Percentiles rank a stretch among this genome's conserved stretches.
Evolutionary conservation across 2,797 vertebrate genomes (phyloP).

Genomic region (Rhodeus uyekii): DNA sequence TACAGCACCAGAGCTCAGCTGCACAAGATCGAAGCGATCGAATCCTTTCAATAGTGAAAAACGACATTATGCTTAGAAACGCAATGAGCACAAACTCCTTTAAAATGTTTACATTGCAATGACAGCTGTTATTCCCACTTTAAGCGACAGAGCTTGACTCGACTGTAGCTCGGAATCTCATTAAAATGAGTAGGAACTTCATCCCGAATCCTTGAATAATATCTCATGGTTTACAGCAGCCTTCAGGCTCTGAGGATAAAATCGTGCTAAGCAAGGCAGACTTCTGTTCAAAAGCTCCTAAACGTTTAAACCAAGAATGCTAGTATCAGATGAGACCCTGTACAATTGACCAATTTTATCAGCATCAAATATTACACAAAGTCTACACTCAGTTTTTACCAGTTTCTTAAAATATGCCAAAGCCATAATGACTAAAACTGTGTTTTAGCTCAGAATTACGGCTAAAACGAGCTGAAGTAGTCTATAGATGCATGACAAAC

Average conservation of each 20-base stretch:
- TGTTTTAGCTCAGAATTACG: constrained; percentile 3
- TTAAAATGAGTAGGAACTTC: not conserved
- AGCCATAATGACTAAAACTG: constrained; percentile 10
- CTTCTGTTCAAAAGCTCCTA: not conserved
- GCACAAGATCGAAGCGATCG: not conserved
- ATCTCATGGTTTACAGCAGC: not conserved
- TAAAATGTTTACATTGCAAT: not conserved
- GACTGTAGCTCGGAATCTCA: not conserved
- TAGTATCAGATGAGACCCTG: not conserved
- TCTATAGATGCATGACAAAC: constrained; percentile 55
- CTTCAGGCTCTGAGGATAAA: not conserved
- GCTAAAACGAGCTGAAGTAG: constrained; percentile 44
- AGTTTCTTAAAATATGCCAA: not conserved
- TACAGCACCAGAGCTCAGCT: constrained; percentile 18
- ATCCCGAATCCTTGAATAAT: not conserved
- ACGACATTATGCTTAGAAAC: not conserved
- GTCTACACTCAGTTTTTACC: not conserved
- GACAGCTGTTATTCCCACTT: constrained; percentile 2
- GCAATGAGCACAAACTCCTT: constrained; percentile 2
- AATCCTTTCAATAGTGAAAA: not conserved
- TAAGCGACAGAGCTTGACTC: not conserved
- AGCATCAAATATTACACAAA: not conserved
- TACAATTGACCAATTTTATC: not conserved
- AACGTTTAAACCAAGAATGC: not conserved
- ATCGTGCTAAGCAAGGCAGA: not conserved